Conservation (phyloP, 2,797 vertebrate genomes). For the Brachyalestes nurse region DNA sequence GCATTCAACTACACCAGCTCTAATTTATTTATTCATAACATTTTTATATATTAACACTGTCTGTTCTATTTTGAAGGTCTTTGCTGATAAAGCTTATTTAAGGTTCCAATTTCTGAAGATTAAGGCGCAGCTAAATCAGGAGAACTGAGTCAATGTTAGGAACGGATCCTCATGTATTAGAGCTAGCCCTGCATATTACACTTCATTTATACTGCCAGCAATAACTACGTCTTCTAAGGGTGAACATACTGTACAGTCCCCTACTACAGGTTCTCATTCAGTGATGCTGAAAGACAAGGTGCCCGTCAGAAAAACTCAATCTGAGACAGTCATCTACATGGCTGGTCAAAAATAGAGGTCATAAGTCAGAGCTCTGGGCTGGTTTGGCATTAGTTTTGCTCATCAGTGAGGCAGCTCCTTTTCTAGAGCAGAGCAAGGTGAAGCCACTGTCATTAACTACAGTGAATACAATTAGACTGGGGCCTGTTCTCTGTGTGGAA, state of each 20-base stretch:
- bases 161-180: no score
- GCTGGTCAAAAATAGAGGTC: constrained; percentile 32
- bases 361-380: constrained; percentile 37
- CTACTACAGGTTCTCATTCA: not conserved
- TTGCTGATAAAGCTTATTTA: no score
- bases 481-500: constrained; percentile 68
- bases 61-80: no score
- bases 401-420: constrained; percentile 41
- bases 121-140: no score
- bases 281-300: constrained; percentile 1
- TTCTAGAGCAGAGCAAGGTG: constrained; percentile 51
- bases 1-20: no score
- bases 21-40: no score
- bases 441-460: constrained; percentile 56
- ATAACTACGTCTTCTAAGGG: not conserved
- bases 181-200: not conserved
- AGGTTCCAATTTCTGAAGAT: no score
- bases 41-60: no score
- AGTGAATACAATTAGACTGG: constrained; percentile 59
- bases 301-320: constrained; percentile 7
- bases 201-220: not conserved
- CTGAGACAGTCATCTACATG: constrained; percentile 21
- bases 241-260: not conserved
- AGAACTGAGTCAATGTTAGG: no score
- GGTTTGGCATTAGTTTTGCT: constrained; percentile 43